A percentile compares a stretch with the other conserved stretches of the same genome.
Conservation (phyloP, 2,797 vertebrate species). For the Propithecus perrieri region DNA sequence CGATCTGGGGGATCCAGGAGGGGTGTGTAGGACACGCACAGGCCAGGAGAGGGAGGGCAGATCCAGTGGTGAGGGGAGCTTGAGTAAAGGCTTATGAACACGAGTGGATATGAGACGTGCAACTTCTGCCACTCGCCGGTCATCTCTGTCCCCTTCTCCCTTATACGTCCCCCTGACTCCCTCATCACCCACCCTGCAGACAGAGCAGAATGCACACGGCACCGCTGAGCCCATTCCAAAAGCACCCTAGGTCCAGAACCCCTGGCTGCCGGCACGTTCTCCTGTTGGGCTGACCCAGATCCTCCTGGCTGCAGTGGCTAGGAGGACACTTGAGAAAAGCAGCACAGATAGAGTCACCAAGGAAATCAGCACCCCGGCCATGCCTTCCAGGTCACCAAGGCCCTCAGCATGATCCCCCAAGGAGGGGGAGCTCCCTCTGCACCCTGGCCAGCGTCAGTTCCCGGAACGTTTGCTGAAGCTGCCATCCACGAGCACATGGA, state of each 20-base stretch:
- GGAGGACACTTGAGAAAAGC: neutral
- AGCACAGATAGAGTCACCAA: neutral
- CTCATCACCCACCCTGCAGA: neutral
- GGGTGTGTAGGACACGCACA: neutral
- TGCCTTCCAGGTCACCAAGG: neutral
- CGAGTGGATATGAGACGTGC: neutral
- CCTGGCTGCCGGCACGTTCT: neutral
- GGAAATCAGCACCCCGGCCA: neutral
- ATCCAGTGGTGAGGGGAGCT: too few species aligned
- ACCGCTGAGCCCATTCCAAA: neutral
- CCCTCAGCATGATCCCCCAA: rapidly evolving
- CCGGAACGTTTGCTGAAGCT: constrained; percentile 24
- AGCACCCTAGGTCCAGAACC: neutral
- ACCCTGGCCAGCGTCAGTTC: neutral
- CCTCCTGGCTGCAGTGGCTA: neutral
- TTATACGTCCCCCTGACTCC: neutral
- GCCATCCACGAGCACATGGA: constrained; percentile 34
- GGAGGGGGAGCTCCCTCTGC: neutral
- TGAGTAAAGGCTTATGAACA: neutral
- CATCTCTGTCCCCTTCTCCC: neutral
- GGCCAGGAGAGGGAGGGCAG: neutral
- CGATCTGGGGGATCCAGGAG: neutral
- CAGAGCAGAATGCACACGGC: neutral
- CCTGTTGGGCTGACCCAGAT: neutral
- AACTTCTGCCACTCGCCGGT: neutral